Conservation (phyloP, 2,113 vertebrate genomes). For the Paramormyrops kingsleyae region DNA sequence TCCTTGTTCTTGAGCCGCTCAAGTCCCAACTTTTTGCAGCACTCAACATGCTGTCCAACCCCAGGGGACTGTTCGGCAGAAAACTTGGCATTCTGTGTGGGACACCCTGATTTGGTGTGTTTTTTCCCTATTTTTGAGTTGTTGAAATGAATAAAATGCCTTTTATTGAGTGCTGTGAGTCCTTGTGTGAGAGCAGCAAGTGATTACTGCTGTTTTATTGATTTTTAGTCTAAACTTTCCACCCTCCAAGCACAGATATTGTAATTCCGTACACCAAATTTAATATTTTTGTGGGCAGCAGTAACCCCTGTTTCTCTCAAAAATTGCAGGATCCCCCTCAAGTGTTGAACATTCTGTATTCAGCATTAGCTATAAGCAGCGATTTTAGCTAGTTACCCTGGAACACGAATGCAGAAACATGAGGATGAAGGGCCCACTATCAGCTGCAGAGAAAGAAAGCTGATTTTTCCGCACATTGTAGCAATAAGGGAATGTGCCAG, state of each 20-base stretch:
- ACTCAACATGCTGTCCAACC: neutral
- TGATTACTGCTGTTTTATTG: neutral
- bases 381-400: neutral
- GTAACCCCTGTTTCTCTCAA: neutral
- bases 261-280: neutral
- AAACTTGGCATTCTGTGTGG: neutral
- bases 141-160: neutral
- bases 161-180: neutral
- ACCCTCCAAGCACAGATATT: neutral
- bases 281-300: neutral
- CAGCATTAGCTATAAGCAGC: neutral
- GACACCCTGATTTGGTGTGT: neutral
- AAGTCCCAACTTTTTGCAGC: neutral
- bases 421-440: neutral
- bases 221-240: neutral
- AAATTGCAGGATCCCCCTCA: neutral
- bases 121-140: neutral
- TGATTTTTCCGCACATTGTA: neutral
- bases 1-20: neutral
- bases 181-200: neutral
- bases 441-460: neutral
- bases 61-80: neutral
- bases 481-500: conserved; percentile 5
- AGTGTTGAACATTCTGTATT: neutral
- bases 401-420: neutral